Evolutionary conservation across 2,888 invertebrate species (phyloP).

Genomic region (Drosophila hamatofila): DNA sequence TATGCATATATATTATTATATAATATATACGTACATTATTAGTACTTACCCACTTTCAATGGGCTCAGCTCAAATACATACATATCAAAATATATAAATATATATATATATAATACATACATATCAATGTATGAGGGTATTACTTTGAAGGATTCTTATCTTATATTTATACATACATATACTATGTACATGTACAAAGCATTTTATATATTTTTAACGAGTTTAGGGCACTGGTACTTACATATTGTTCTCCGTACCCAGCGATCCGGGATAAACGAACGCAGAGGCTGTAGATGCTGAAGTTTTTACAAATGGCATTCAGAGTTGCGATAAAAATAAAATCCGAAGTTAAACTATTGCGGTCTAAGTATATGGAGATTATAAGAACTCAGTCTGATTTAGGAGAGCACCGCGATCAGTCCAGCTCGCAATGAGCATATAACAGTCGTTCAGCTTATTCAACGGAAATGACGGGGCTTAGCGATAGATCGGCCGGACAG

Average conservation of each 20-base stretch:
- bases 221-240: too few species aligned
- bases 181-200: too few species aligned
- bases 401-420: slow-evolving; percentile 22
- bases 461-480: slow-evolving; percentile 22
- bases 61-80: background rate
- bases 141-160: slow-evolving; percentile 2
- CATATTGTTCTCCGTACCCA: background rate
- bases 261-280: slow-evolving; percentile 7
- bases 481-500: slow-evolving; percentile 1
- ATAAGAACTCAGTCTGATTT: slow-evolving; percentile 20
- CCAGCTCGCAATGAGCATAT: slow-evolving; percentile 3
- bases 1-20: background rate
- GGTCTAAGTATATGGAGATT: slow-evolving; percentile 10
- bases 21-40: background rate
- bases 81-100: too few species aligned
- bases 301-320: background rate
- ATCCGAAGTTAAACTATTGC: slow-evolving; percentile 1
- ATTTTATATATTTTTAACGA: background rate
- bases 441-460: slow-evolving; percentile 47
- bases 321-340: slow-evolving; percentile 24
- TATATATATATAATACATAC: too few species aligned
- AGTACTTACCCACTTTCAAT: background rate
- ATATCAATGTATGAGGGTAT: background rate
- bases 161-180: background rate
- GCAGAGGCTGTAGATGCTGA: background rate